Evolutionary conservation across 1,140 invertebrate species (phyloP), one percentile per base, ranked within the genome.

Genomic region (Aphaenogaster ashmeadi): DNA sequence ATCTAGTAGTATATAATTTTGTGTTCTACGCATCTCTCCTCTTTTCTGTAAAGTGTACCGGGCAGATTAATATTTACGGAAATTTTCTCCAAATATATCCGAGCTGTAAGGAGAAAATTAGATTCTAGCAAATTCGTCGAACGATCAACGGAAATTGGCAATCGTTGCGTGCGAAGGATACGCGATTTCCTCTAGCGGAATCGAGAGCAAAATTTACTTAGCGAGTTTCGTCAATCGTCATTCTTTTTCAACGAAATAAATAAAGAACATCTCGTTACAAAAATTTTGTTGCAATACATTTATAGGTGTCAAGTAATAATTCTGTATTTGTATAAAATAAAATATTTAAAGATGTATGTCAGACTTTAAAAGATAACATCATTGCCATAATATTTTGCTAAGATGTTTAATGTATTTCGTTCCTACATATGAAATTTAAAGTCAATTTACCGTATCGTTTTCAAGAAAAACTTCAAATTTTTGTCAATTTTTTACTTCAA

Each of bases 111-210:
- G 47, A 27, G 80, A 56, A 83, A 89, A 89, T 89, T 58, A 9
- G 38, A 74, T 87, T 56, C 41, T 47, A 11, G 1, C 9, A 21
- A 79, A 38, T 66, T 64, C 36, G 27, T 79, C 54, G 21, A 84
- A 58, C 44, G 78, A 91, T 88, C 78, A 72, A 78, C 69, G 91
- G 91, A 92, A 92, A 92, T 91, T 91, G 80, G 33, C 84, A 86
- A 91, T 91, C 71, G 75, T 67, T 71, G 62, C 69, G 60, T 67
- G 67, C 64, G 87, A 77, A 81, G 78, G 60, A 92, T 78, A 87
- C 27, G 6, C 44, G 27, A 38, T 71, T 78, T 71, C 44, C 84
- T 58, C n/a, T 27, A 15, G 33, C 11, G 44, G 2, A 21, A 72
- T 72, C 38, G 11, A 58, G 54, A 72, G 11, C 7, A 72, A 72